phyloP scores from a whole-genome alignment of 2,888 invertebrate genomes.

The Agrotis segetum region DNA sequence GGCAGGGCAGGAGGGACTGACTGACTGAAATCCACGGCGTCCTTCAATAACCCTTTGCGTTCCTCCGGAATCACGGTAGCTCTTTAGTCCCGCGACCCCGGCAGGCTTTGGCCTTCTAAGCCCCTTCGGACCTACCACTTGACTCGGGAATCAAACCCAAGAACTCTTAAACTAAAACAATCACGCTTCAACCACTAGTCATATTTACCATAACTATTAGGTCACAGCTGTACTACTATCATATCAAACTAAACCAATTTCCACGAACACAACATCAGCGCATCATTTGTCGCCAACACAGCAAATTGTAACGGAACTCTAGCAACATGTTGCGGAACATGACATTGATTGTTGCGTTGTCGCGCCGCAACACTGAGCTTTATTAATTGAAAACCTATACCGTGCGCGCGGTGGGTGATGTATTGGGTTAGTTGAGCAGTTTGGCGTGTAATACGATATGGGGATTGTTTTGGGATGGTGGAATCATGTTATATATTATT shows the following conservation, averaged over 20 bases:
- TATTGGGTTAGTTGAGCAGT: conserved; percentile 19
- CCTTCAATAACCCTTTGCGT: too few species aligned
- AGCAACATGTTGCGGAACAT: conserved; percentile 45
- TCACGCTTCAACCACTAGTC: too few species aligned
- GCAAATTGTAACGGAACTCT: conserved; percentile 57
- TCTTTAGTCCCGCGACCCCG: too few species aligned
- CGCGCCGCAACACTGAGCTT: conserved; percentile 53
- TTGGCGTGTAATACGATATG: neutral
- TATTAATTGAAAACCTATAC: conserved; percentile 66
- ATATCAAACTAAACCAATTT: neutral
- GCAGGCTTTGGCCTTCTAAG: too few species aligned
- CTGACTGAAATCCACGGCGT: too few species aligned
- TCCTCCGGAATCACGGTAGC: too few species aligned
- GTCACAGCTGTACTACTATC: too few species aligned
- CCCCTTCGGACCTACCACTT: too few species aligned
- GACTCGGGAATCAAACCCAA: too few species aligned
- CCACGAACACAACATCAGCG: conserved; percentile 21
- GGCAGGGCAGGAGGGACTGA: too few species aligned
- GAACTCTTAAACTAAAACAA: too few species aligned
- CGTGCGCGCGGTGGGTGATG: conserved; percentile 3
- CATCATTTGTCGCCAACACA: conserved; percentile 45
- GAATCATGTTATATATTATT: neutral
- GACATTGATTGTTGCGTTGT: conserved; percentile 63
- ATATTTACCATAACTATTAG: too few species aligned
- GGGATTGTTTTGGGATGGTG: neutral